A percentile compares a stretch with the other conserved stretches of the same genome.
These are phyloP conservation scores for Phyllotis vaccarum DNA, from an alignment of 2,797 vertebrate species.

Conservation along the genomic window DNA sequence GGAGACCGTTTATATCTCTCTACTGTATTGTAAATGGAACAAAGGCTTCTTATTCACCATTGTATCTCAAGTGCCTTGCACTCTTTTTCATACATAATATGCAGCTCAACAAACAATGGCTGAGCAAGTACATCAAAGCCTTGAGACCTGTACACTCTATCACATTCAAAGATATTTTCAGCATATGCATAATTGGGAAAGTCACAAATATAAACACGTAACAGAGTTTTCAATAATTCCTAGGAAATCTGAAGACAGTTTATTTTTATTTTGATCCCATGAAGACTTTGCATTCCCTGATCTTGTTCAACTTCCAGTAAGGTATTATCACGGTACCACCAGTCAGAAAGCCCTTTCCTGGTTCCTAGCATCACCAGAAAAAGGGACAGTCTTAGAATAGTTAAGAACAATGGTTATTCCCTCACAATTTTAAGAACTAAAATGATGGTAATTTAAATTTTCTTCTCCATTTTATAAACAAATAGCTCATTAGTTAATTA, in stretches of 20 bases:
- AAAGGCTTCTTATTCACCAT: constrained; percentile 9
- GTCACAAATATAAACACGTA: constrained; percentile 15
- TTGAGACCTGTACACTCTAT: not conserved
- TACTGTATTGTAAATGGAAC: constrained; percentile 40
- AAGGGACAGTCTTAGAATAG: not conserved
- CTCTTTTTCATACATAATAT: constrained; percentile 44
- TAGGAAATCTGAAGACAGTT: constrained; percentile 22
- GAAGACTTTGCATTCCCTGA: not conserved
- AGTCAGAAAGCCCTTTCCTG: not conserved
- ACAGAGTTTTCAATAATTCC: not conserved
- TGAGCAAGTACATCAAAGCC: constrained; percentile 18
- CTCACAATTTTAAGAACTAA: not conserved
- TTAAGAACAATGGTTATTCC: not conserved
- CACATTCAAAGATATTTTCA: constrained; percentile 43
- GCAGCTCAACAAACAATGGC: constrained; percentile 44
- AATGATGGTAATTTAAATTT: constrained; percentile 1
- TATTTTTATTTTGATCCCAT: not conserved
- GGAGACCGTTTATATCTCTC: constrained; percentile 32
- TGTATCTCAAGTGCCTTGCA: constrained; percentile 40
- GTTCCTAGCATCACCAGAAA: not conserved
- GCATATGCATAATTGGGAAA: not conserved
- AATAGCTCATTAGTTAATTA: not conserved
- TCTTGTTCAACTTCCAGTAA: not conserved
- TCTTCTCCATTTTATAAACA: constrained; percentile 29
- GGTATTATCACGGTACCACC: rapidly evolving